Conservation (phyloP, 2,113 vertebrate genomes). For the Microtus richardsoni region DNA sequence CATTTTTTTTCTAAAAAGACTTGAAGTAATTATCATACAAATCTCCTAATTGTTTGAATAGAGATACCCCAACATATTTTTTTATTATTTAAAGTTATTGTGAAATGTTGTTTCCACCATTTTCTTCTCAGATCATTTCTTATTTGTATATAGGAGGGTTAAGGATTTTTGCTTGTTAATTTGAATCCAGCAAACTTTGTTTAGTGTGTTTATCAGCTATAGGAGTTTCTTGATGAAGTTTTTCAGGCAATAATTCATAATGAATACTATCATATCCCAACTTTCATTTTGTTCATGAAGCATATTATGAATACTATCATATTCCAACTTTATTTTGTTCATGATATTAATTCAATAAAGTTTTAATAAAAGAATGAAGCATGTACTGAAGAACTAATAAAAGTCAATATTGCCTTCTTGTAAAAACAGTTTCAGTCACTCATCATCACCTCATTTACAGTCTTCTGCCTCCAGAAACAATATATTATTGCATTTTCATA, state of each 20-base stretch:
- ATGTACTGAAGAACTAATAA: not conserved
- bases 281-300: not conserved
- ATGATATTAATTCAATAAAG: not conserved
- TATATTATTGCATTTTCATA: not conserved
- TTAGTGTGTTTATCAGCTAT: not conserved
- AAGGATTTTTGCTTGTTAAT: not conserved
- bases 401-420: not conserved
- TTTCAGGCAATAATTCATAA: not conserved
- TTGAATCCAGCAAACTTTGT: not conserved
- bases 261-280: not conserved
- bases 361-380: not conserved
- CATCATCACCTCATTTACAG: not conserved
- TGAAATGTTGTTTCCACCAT: not conserved
- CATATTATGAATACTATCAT: not conserved
- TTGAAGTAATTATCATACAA: not conserved
- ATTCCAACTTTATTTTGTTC: not conserved
- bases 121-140: not conserved
- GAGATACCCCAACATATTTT: not conserved
- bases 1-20: not conserved
- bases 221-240: not conserved
- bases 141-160: not conserved
- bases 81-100: not conserved
- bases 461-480: not conserved
- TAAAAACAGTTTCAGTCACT: not conserved
- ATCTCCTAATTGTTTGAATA: not conserved